A percentile compares a stretch with the other conserved stretches of the same genome.
Evolutionary conservation across 2,797 vertebrate species (phyloP).

Genomic region (Melanotaenia boesemani): DNA sequence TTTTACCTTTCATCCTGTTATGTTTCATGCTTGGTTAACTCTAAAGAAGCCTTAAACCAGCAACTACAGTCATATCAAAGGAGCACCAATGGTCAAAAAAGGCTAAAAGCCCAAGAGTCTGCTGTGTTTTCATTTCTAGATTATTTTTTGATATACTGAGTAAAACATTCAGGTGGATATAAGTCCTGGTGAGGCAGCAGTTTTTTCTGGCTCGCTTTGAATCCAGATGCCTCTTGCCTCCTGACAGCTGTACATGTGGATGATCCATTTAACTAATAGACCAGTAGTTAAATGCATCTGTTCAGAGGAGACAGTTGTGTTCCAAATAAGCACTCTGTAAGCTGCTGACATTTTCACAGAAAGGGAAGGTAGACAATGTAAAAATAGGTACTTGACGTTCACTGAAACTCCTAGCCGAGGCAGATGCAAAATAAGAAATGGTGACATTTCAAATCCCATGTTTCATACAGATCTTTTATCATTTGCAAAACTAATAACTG

Average conservation of each 20-base stretch:
- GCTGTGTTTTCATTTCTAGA: neutral
- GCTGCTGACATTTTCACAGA: constrained; percentile 79
- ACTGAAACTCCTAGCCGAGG: constrained; percentile 62
- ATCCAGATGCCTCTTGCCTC: constrained; percentile 75
- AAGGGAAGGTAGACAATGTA: constrained; percentile 65
- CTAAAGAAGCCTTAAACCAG: constrained; percentile 32
- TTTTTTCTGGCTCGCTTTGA: constrained; percentile 62
- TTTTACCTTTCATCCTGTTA: constrained; percentile 44
- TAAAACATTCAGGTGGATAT: constrained; percentile 40
- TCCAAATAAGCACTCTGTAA: constrained; percentile 67
- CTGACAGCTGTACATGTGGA: constrained; percentile 80
- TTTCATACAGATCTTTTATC: constrained; percentile 52
- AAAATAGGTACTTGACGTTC: constrained; percentile 73
- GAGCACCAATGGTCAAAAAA: constrained; percentile 4
- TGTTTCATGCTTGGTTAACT: constrained; percentile 42
- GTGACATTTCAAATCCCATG: constrained; percentile 78
- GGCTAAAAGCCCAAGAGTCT: constrained; percentile 6
- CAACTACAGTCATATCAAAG: constrained; percentile 13
- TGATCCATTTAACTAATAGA: constrained; percentile 83
- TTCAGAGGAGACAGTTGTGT: constrained; percentile 63
- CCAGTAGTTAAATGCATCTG: constrained; percentile 82
- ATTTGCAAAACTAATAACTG: constrained; percentile 25
- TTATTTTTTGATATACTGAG: constrained; percentile 25
- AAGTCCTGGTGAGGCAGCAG: constrained; percentile 59
- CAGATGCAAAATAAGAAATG: constrained; percentile 59